Evolutionary conservation across 1,140 invertebrate genomes (phyloP).

Genomic region (Xylocopa sonorina): DNA sequence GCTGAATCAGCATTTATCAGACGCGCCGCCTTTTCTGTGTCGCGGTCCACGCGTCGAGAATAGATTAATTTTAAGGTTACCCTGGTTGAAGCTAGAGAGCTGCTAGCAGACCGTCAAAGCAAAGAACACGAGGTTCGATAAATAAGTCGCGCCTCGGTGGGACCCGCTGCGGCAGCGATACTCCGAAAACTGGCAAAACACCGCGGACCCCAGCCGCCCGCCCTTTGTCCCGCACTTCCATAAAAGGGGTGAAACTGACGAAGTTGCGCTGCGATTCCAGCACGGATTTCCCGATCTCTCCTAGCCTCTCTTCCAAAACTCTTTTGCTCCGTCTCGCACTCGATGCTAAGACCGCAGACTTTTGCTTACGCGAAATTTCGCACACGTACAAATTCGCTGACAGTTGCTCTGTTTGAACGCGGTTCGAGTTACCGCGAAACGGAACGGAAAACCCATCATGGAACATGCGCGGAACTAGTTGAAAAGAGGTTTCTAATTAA

Average conservation of each 20-base stretch:
- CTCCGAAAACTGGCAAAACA: neutral
- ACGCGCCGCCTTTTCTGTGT: slow-evolving; percentile 26
- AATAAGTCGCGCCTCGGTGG: neutral
- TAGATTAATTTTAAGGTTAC: slow-evolving; percentile 20
- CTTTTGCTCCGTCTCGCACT: too few relatives aligned
- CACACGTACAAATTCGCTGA: too few relatives aligned
- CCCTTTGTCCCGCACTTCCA: neutral
- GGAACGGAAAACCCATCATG: too few relatives aligned
- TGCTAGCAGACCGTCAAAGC: slow-evolving; percentile 9
- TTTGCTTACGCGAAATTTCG: too few relatives aligned
- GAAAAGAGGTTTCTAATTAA: too few relatives aligned
- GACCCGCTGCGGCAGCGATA: neutral
- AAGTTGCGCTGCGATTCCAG: neutral
- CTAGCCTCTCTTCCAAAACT: too few relatives aligned
- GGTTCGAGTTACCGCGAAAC: too few relatives aligned
- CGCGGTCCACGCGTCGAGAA: neutral
- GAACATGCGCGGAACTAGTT: too few relatives aligned
- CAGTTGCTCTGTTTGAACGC: too few relatives aligned
- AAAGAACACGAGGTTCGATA: neutral
- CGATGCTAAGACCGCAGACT: too few relatives aligned
- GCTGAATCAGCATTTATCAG: neutral
- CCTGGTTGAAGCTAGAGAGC: neutral
- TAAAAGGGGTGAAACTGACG: neutral
- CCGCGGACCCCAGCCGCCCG: neutral
- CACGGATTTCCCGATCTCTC: neutral